Evolutionary conservation across 1,140 invertebrate species (phyloP), one percentile per base, ranked within the genome.

Genomic region (Parapsyche elsis): DNA sequence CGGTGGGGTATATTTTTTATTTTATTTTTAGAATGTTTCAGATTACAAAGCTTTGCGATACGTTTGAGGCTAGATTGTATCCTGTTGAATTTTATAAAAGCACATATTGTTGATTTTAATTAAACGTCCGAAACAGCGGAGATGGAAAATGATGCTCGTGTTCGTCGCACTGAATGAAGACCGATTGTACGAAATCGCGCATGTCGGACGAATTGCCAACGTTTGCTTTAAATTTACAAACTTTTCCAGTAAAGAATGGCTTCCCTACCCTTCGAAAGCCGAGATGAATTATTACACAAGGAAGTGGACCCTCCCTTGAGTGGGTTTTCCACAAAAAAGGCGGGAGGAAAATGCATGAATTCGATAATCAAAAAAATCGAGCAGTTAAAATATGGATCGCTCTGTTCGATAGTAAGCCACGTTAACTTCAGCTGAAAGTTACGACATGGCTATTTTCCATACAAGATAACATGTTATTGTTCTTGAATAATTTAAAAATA

Each of bases 181-280:
- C 49, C 16, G 49, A 53, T 53, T 53, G 10, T 53, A 16, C 5
- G 14, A 24, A 67, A n/a, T 14, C 19, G 64, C 24, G 9, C 64
- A 14, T 14, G 64, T 67, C n/a, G 23, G 64, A 23, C 64, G 21
- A 26, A 26, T 67, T 67, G 64, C 64, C 64, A 67, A 24, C 64
- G 24, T 67, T 67, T 67, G 24, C 64, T 67, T 67, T 67, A 67
- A 67, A 67, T 67, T 67, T 67, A 67, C 24, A 67, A 67, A 67
- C 9, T 67, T 67, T 67, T 26, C 23, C 24, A 67, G 23, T 26
- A 26, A 67, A 67, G 64, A 30, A 67, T 61, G 57, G 57, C 7
- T 21, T 7, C 30, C 30, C n/a, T 9, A 61, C 16, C n/a, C 57
- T 19, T 5, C 9, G n/a, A 61, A 61, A 61, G 19, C 57, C 14